These are phyloP conservation scores for Hippocampus abdominalis DNA, from an alignment of 2,113 vertebrate species.

Conservation along the genomic window DNA sequence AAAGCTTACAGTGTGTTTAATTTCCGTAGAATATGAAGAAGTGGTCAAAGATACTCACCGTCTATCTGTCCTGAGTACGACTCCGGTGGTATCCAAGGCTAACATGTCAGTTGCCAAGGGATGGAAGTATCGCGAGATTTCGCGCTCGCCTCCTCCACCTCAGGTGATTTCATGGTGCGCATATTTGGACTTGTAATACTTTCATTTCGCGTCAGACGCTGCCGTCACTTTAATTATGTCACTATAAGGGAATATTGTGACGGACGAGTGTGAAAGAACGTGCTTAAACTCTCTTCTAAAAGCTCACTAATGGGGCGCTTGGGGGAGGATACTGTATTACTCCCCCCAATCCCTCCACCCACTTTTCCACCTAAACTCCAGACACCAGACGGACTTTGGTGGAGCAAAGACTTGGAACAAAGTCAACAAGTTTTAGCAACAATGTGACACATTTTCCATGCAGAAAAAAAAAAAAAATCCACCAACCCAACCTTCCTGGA, in stretches of 20 bases:
- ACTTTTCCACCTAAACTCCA: background rate
- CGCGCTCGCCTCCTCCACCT: background rate
- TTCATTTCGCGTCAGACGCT: background rate
- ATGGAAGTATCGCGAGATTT: constrained; percentile 52
- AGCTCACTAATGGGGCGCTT: background rate
- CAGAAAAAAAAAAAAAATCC: background rate
- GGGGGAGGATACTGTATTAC: background rate
- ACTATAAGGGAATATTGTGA: background rate
- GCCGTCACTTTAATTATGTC: constrained; percentile 3
- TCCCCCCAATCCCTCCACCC: background rate
- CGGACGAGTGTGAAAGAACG: background rate
- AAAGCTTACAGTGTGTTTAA: background rate
- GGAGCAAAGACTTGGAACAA: background rate
- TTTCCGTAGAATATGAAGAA: background rate
- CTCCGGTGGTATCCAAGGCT: constrained; percentile 40
- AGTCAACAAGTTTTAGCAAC: background rate
- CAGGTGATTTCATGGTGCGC: background rate
- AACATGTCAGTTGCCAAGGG: constrained; percentile 60
- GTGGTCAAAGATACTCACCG: constrained; percentile 19
- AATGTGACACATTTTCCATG: constrained; percentile 6
- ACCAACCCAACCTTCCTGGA: background rate
- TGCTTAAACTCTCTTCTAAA: background rate
- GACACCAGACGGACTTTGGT: background rate
- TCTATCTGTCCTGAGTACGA: constrained; percentile 1
- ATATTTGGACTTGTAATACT: background rate